These are phyloP conservation scores for Prosapia bicincta DNA, from an alignment of 2,888 invertebrate genomes.

Conservation along the genomic window DNA sequence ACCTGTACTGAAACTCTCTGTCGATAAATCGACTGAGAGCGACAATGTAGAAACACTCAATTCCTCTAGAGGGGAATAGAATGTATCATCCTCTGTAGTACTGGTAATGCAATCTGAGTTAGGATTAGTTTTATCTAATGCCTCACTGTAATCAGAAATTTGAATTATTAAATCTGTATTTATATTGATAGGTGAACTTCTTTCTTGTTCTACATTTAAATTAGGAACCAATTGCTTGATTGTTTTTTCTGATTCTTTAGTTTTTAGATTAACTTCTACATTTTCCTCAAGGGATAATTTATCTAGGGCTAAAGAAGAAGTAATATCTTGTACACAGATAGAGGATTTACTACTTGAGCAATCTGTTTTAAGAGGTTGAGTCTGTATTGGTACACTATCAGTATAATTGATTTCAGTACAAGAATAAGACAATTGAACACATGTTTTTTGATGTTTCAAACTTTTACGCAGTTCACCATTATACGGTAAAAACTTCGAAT, in stretches of 20 bases:
- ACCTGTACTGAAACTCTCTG: not conserved
- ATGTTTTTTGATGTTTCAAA: conserved; percentile 5
- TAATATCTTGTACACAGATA: not conserved
- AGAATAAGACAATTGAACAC: conserved; percentile 19
- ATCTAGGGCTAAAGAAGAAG: not conserved
- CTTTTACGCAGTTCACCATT: not conserved
- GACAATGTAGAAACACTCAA: conserved; percentile 15
- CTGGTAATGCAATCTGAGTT: conserved; percentile 19
- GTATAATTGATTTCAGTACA: conserved; percentile 22
- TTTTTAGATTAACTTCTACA: not conserved
- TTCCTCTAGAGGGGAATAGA: conserved; percentile 19
- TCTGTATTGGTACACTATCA: conserved; percentile 4
- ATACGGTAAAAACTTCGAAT: not conserved
- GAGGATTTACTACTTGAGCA: conserved; percentile 11
- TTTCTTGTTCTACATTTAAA: not conserved
- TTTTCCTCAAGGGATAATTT: not conserved
- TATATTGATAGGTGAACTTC: not conserved
- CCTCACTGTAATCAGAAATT: not conserved
- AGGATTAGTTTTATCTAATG: conserved; percentile 3
- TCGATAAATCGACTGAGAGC: conserved; percentile 10
- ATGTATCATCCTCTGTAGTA: conserved; percentile 18
- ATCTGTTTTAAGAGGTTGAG: not conserved
- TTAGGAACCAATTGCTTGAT: not conserved
- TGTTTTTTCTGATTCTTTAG: not conserved
- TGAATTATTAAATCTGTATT: not conserved